These are phyloP conservation scores for Phalacrocorax pelagicus DNA, from an alignment of 2,113 vertebrate genomes.

Conservation along the genomic window DNA sequence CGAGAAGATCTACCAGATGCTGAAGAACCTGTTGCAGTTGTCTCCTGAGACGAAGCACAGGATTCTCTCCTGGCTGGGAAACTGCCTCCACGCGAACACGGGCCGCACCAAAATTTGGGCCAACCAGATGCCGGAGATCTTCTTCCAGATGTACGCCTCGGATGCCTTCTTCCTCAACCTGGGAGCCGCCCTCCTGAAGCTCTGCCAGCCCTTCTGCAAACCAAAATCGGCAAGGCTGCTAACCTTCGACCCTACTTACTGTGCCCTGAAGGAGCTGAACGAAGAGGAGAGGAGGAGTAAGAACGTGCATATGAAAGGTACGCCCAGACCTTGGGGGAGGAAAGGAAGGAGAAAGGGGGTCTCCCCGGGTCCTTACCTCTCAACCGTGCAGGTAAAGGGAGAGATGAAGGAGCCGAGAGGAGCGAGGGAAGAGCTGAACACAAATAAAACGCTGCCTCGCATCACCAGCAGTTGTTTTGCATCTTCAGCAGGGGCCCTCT, in stretches of 20 bases:
- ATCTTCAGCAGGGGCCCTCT: background rate
- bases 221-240: constrained; percentile 88
- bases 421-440: background rate
- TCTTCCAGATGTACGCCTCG: constrained; percentile 95
- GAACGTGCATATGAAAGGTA: constrained; percentile 91
- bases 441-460: accelerated
- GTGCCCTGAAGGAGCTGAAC: constrained; percentile 89
- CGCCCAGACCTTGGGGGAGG: background rate
- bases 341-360: no score
- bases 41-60: constrained; percentile 91
- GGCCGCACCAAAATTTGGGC: constrained; percentile 98
- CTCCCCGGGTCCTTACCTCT: background rate
- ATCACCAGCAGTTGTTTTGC: background rate
- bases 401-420: background rate
- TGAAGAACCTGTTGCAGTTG: constrained; percentile 93
- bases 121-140: constrained; percentile 98
- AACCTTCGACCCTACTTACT: constrained; percentile 95
- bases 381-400: background rate
- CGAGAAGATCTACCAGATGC: constrained; percentile 93
- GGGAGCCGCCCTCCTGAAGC: constrained; percentile 89
- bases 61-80: constrained; percentile 93
- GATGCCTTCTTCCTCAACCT: constrained; percentile 96
- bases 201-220: constrained; percentile 98
- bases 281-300: constrained; percentile 90
- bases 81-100: constrained; percentile 90